Evolutionary conservation across 2,888 invertebrate species (phyloP), one percentile per base, ranked within the genome.

Genomic region (Drosophila diplacantha): DNA sequence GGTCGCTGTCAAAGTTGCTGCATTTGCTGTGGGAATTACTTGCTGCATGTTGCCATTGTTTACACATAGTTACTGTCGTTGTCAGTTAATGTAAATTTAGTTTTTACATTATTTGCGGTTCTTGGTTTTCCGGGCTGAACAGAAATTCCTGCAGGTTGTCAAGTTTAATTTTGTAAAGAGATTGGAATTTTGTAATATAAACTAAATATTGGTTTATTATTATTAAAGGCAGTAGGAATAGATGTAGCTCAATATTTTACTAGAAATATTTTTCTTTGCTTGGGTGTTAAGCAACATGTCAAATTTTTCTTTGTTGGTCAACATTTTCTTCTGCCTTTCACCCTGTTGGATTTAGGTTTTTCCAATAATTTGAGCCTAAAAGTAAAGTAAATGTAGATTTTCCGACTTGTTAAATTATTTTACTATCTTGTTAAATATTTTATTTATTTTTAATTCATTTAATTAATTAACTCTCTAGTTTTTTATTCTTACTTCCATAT

Each of bases 51-150:
- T 16, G 34, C 63, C 39, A 35, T 51, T 62, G 60, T 50, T 61
- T 61, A 63, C 60, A 61, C 60, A 50, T 61, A 63, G 60, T 61
- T 35, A 63, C 52, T 61, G 60, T 51, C 60, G 41, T 41, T 61
- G 60, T 63, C 61, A 61, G 63, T 61, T 61, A 63, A 63, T 61
- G 61, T 63, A 63, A 61, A 61, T 61, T 63, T 61, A 18, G 41
- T 62, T 60, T 50, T 20, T 41, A 8, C 43, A 58, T 24, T 58
- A 44, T 58, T 59, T 59, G 58, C 16, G 43, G 58, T 59, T 14
- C 44, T 32, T 20, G 63, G 52, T 7, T 24, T 61, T 41, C 24
- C 12, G 18, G 18, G 9, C 3, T 41, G 11, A 59, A 24, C 37
- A 24, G 18, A 24, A 56, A 18, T 44, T 44, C 31, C 12, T 14